phyloP scores from a whole-genome alignment of 2,888 invertebrate species.

The Leptinotarsa tumamoca region DNA sequence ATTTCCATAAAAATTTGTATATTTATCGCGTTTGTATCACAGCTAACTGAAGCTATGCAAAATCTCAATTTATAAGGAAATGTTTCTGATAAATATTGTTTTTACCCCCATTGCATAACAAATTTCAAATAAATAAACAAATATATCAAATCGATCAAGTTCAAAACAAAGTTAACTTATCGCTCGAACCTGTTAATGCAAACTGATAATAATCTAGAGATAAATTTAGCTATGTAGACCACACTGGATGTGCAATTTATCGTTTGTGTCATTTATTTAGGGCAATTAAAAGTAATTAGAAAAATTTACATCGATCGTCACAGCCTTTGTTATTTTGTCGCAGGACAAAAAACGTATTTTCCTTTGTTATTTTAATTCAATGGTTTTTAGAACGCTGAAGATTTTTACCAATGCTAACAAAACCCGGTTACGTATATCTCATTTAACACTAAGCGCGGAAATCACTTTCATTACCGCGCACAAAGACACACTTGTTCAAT shows the following conservation, averaged over 20 bases:
- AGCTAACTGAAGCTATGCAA: no score
- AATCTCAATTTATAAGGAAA: no score
- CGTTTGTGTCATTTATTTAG: not conserved
- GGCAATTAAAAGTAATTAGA: conserved; percentile 8
- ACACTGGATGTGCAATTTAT: not conserved
- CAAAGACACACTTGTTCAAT: not conserved
- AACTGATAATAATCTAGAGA: not conserved
- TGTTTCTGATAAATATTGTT: no score
- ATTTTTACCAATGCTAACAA: not conserved
- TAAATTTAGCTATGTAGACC: not conserved
- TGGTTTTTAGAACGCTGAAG: no score
- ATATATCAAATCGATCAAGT: not conserved
- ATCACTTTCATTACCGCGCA: not conserved
- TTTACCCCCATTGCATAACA: not conserved
- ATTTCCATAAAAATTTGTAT: no score
- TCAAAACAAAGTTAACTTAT: conserved; percentile 2
- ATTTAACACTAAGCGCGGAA: not conserved
- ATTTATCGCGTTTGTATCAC: no score
- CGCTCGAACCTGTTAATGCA: not conserved
- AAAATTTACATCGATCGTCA: conserved; percentile 3
- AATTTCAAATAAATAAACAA: not conserved
- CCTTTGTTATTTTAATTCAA: not conserved
- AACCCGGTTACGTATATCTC: no score
- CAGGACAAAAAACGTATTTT: not conserved
- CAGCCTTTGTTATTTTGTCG: not conserved